Evolutionary conservation across 2,888 invertebrate species (phyloP).

Genomic region (Hedya salicella): DNA sequence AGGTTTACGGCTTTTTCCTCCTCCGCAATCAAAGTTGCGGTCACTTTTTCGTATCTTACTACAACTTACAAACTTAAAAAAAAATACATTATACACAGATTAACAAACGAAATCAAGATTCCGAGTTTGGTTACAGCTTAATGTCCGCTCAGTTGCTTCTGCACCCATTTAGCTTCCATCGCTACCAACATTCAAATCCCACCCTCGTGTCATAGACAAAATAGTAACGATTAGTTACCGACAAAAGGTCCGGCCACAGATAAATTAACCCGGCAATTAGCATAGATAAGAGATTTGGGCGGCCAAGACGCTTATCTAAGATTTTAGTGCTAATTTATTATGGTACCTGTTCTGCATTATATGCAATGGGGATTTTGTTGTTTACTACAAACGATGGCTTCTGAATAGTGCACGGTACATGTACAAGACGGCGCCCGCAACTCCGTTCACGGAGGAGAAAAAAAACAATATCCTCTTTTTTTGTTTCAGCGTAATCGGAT

Average conservation of each 20-base stretch:
- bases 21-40: no score
- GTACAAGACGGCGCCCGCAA: no score
- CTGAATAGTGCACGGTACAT: no score
- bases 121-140: no score
- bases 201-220: slow-evolving; percentile 43
- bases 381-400: slow-evolving; percentile 3
- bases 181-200: slow-evolving; percentile 26
- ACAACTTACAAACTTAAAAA: no score
- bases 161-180: slow-evolving; percentile 10
- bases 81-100: no score
- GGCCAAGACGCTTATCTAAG: slow-evolving; percentile 47
- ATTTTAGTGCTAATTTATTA: slow-evolving; percentile 41
- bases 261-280: slow-evolving; percentile 45
- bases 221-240: slow-evolving; percentile 40
- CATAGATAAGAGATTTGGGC: slow-evolving; percentile 47
- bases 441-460: no score
- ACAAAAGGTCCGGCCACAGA: slow-evolving; percentile 44
- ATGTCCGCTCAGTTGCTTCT: slow-evolving; percentile 14
- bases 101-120: no score
- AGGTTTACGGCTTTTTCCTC: no score
- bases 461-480: no score
- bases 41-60: no score
- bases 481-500: no score
- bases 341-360: slow-evolving; percentile 40
- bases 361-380: slow-evolving; percentile 21